These are phyloP conservation scores for Octodonta nipae DNA, from an alignment of 2,888 invertebrate genomes.

Conservation along the genomic window DNA sequence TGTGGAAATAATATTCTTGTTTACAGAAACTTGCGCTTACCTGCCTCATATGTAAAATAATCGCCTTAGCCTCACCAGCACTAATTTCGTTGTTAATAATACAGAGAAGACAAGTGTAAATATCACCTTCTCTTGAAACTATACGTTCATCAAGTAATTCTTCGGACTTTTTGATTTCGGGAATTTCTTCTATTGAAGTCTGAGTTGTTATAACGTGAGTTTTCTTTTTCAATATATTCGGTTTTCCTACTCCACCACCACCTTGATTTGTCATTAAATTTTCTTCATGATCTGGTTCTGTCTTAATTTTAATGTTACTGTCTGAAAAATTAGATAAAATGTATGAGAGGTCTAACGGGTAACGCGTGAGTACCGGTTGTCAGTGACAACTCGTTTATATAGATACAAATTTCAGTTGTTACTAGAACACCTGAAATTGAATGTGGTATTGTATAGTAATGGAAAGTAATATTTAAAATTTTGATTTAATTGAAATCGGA, in stretches of 20 bases:
- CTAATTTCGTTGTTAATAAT: conserved; percentile 32
- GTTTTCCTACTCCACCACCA: no score
- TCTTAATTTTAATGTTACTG: conserved; percentile 19
- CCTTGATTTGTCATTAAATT: no score
- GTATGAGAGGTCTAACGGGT: no score
- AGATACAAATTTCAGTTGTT: no score
- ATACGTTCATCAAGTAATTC: conserved; percentile 16
- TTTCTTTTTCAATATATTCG: conserved; percentile 28
- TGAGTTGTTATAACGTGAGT: conserved; percentile 3
- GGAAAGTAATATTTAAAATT: no score
- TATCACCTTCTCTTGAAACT: conserved; percentile 27
- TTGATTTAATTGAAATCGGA: no score
- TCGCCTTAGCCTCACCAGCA: conserved; percentile 43
- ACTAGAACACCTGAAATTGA: no score
- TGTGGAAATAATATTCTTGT: no score
- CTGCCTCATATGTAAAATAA: conserved; percentile 48
- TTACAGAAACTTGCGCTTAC: conserved; percentile 6
- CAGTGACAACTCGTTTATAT: no score
- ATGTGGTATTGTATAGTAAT: no score
- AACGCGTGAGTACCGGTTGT: no score
- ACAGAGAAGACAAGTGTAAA: conserved; percentile 45
- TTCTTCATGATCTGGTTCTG: conserved; percentile 19
- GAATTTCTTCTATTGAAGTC: conserved; percentile 3
- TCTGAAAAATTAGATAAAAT: conserved; percentile 5
- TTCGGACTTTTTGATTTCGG: conserved; percentile 11